Percentiles rank a stretch among this genome's conserved stretches.
Evolutionary conservation across 1,140 invertebrate genomes (phyloP).

Genomic region (Drosophila dunni): DNA sequence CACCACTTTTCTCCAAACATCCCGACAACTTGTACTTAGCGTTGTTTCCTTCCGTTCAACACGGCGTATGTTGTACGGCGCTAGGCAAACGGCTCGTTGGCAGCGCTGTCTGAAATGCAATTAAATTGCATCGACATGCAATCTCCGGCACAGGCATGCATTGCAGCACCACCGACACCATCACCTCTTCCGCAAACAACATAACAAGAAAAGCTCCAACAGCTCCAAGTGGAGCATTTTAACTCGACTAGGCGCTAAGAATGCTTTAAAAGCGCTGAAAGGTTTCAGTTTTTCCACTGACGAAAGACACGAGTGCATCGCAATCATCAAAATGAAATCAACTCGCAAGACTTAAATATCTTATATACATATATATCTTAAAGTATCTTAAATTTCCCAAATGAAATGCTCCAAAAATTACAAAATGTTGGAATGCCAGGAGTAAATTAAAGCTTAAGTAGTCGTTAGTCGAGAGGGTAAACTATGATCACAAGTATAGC

Average conservation of each 20-base stretch:
- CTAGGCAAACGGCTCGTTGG: slow-evolving; percentile 60
- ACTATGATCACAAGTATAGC: background rate
- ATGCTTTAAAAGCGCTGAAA: slow-evolving; percentile 69
- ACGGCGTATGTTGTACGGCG: slow-evolving; percentile 35
- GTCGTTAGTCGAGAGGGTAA: background rate
- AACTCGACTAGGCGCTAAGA: slow-evolving; percentile 16
- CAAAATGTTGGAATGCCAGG: background rate
- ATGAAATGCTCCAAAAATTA: background rate
- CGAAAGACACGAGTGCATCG: slow-evolving; percentile 35
- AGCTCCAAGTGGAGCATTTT: slow-evolving; percentile 24
- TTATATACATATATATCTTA: no score
- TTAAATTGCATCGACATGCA: slow-evolving; percentile 81
- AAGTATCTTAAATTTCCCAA: no score
- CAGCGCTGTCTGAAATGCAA: slow-evolving; percentile 79
- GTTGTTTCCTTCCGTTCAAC: slow-evolving; percentile 72
- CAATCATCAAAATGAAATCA: slow-evolving; percentile 9
- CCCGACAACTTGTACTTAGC: slow-evolving; percentile 73
- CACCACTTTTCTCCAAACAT: background rate
- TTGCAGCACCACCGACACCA: background rate
- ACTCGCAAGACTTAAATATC: no score
- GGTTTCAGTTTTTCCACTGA: slow-evolving; percentile 60
- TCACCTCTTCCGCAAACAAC: background rate
- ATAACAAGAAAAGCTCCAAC: background rate
- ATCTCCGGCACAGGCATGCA: slow-evolving; percentile 68
- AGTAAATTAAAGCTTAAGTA: background rate